phyloP scores from a whole-genome alignment of 2,113 vertebrate species.

The Phalacrocorax carbo region DNA sequence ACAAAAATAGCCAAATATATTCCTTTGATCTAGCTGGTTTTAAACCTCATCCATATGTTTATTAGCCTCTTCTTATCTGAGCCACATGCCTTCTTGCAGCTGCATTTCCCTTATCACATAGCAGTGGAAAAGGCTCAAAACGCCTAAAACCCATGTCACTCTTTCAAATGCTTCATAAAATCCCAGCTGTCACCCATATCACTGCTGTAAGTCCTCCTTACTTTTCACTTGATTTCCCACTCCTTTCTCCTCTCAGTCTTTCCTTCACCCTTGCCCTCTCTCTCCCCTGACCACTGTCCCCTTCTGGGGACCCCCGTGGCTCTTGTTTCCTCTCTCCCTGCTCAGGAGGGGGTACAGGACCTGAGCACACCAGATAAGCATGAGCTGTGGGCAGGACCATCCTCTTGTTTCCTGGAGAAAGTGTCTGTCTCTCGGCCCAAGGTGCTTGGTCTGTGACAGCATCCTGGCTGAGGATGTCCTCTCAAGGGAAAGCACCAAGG shows the following conservation, averaged over 20 bases:
- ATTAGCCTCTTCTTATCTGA: slow-evolving; percentile 28
- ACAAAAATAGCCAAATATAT: background rate
- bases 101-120: slow-evolving; percentile 9
- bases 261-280: background rate
- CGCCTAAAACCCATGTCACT: background rate
- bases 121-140: background rate
- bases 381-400: background rate
- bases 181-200: background rate
- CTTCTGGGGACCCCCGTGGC: background rate
- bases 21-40: slow-evolving; percentile 33
- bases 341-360: background rate
- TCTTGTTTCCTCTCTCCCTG: background rate
- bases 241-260: background rate
- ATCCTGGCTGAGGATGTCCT: background rate
- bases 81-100: background rate
- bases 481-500: background rate
- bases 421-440: background rate
- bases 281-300: background rate
- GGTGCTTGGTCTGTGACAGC: background rate
- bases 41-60: slow-evolving; percentile 46
- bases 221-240: background rate
- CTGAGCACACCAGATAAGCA: background rate
- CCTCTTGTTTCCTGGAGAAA: background rate
- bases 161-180: background rate
- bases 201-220: background rate